Base-by-base conservation (phyloP, 2,888 invertebrate species). In the Dysmachus trigonus region DNA sequence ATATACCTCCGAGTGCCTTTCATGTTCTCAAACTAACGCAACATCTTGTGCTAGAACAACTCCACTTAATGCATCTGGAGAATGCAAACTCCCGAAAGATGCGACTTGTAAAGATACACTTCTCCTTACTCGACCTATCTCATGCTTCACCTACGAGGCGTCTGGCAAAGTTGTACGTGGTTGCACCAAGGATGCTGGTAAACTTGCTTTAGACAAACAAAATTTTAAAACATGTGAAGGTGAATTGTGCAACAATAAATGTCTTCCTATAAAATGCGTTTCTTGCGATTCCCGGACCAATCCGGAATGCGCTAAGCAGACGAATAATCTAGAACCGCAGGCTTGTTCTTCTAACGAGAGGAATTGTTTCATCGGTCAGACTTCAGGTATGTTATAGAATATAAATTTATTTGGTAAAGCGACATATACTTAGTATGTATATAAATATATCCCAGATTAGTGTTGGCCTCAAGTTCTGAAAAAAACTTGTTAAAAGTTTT, bases 131-230 rank as follows among this genome's bases (percentile, higher is more conserved):
- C 30, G 71, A 82, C 51, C 31, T 1, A 85, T 88, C 33, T 89
- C 87, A 27, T 91, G 91, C 79, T 91, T 89, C 35, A 87, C 88
- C 2, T 91, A 89, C 76, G 88, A 87, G 0, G 89, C 88, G 3
- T 86, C 90, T 53, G 88, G 87, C 74, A 90, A 88, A 3, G 89
- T 91, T 18, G 88, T 90, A 1, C 90, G 91, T 4, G 91, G 91
- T 0, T 91, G 91, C 71, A 88, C 90, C 0, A 89, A 90, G 7
- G 88, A 88, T 0, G 91, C 90, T 89, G 90, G 90, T 0, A 89
- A 89, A 86, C 90, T 88, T 83, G 85, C 88, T 0, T 89, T 89
- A 0, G 87, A 89, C 71, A 18, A 88, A 27, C 87, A 88, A 0
- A 35, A 33, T n/a, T 82, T 62, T 18, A 86, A 86, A 2, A 87